Evolutionary conservation across 2,888 invertebrate genomes (phyloP).

Genomic region (Amphipoea oculea): DNA sequence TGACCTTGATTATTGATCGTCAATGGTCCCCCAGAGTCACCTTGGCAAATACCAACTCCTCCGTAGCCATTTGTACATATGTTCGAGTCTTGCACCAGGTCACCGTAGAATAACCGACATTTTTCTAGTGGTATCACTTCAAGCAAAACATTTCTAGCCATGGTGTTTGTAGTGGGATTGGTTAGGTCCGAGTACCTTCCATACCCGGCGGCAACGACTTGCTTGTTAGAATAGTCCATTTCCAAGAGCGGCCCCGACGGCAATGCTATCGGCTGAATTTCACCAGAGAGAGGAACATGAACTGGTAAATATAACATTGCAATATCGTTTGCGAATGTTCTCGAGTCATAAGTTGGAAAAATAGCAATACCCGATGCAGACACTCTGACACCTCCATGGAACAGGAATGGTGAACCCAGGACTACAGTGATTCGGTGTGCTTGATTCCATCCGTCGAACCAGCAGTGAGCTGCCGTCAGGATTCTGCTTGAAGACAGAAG

Average conservation of each 20-base stretch:
- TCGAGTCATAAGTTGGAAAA: slow-evolving; percentile 76
- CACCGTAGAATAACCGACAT: slow-evolving; percentile 75
- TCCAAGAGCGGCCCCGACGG: slow-evolving; percentile 71
- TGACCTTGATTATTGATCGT: slow-evolving; percentile 72
- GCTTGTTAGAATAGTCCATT: slow-evolving; percentile 72
- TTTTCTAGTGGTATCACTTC: slow-evolving; percentile 74
- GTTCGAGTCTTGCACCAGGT: slow-evolving; percentile 76
- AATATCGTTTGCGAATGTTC: slow-evolving; percentile 82
- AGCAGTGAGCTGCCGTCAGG: slow-evolving; percentile 85
- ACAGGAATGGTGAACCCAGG: slow-evolving; percentile 79
- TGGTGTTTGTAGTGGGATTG: slow-evolving; percentile 76
- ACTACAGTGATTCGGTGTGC: slow-evolving; percentile 81
- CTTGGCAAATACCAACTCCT: slow-evolving; percentile 83
- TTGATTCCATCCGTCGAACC: slow-evolving; percentile 79
- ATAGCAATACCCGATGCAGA: slow-evolving; percentile 70
- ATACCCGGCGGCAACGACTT: slow-evolving; percentile 79
- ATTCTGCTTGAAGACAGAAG: slow-evolving; percentile 76
- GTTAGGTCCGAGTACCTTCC: slow-evolving; percentile 80
- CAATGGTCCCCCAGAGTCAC: slow-evolving; percentile 83
- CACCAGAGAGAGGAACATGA: slow-evolving; percentile 69
- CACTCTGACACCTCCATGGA: slow-evolving; percentile 80
- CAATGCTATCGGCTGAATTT: slow-evolving; percentile 75
- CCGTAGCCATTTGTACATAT: slow-evolving; percentile 82
- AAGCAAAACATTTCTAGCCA: slow-evolving; percentile 78
- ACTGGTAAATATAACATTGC: slow-evolving; percentile 79